Percentiles rank a stretch among this genome's conserved stretches.
Conservation (phyloP, 2,888 invertebrate genomes). For the Hydropsyche betteni region DNA sequence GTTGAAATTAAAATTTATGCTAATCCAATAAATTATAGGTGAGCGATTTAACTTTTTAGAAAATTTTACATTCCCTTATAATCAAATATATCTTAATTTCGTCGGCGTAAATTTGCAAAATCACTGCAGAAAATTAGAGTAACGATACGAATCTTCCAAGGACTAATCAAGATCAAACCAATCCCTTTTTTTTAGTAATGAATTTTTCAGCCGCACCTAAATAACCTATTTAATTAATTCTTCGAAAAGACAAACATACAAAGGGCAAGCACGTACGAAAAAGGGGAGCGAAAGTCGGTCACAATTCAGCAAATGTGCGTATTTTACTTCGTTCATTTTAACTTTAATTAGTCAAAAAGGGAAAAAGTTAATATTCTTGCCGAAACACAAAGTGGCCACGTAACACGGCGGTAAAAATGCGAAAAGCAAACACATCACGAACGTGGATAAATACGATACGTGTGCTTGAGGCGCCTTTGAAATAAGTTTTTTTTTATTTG, state of each 20-base stretch:
- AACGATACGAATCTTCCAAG: background rate
- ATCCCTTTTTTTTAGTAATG: too few species aligned
- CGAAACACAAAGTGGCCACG: background rate
- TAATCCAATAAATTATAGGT: too few species aligned
- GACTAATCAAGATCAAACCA: too few species aligned
- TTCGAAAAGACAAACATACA: background rate
- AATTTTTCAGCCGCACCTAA: background rate
- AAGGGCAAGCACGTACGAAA: background rate
- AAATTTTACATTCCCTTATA: too few species aligned
- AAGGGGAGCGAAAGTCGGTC: background rate
- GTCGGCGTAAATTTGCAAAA: too few species aligned
- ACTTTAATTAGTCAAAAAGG: background rate
- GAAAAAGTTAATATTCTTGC: background rate
- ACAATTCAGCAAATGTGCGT: background rate
- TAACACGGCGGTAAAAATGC: background rate
- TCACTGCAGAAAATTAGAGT: background rate
- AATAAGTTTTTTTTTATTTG: too few species aligned
- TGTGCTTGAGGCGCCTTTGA: too few species aligned
- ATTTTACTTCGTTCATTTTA: background rate
- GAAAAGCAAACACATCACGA: background rate
- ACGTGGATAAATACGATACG: background rate
- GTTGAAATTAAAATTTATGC: too few species aligned
- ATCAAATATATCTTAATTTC: too few species aligned
- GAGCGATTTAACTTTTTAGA: too few species aligned
- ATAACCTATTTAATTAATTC: slow-evolving; percentile 8